A percentile compares a stretch with the other conserved stretches of the same genome.
These are phyloP conservation scores for Mythimna ferrago DNA, from an alignment of 2,888 invertebrate genomes.

Conservation along the genomic window DNA sequence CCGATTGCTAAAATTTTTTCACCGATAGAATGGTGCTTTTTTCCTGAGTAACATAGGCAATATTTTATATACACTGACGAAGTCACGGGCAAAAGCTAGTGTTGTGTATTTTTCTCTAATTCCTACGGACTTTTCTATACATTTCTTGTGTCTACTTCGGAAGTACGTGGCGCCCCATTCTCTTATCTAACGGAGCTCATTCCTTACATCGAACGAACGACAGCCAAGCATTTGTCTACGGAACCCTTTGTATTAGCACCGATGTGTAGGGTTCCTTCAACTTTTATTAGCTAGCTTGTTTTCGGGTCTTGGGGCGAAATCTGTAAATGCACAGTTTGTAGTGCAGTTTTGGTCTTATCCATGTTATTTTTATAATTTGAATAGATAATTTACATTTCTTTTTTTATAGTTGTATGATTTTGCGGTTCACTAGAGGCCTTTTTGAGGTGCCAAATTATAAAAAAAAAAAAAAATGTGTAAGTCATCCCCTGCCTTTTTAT, in stretches of 20 bases:
- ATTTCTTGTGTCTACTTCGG: slow-evolving; percentile 55
- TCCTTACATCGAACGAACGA: slow-evolving; percentile 78
- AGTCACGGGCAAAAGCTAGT: too few species aligned
- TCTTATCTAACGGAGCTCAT: slow-evolving; percentile 81
- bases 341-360: background rate
- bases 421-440: background rate
- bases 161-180: slow-evolving; percentile 72
- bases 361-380: background rate
- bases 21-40: too few species aligned
- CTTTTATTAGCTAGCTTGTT: slow-evolving; percentile 57
- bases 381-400: background rate
- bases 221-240: slow-evolving; percentile 74
- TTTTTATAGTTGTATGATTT: background rate
- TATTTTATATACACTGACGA: too few species aligned
- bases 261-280: slow-evolving; percentile 54
- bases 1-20: too few species aligned
- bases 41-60: too few species aligned
- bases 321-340: background rate
- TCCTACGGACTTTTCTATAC: slow-evolving; percentile 58
- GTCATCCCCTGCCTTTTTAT: too few species aligned
- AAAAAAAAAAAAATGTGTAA: too few species aligned
- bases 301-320: slow-evolving; percentile 7
- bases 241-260: slow-evolving; percentile 66
- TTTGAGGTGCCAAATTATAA: too few species aligned
- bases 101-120: background rate